A percentile compares a stretch with the other conserved stretches of the same genome.
These are phyloP conservation scores for Oreamnos americanus DNA, from an alignment of 2,113 vertebrate species.

Conservation along the genomic window DNA sequence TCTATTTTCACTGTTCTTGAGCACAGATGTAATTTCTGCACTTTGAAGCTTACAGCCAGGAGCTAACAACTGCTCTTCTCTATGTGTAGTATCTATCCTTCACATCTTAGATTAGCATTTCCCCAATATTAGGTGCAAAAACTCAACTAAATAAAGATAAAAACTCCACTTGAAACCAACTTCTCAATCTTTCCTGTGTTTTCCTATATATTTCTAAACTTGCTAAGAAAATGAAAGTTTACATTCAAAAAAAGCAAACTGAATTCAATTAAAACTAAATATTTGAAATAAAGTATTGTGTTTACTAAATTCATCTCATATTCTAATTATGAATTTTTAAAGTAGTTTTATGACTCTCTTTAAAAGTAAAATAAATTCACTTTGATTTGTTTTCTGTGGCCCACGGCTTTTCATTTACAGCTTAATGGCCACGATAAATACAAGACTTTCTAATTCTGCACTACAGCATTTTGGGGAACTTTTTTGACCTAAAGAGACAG, in stretches of 20 bases:
- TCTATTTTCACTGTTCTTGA: not conserved
- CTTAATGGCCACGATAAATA: not conserved
- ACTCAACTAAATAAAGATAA: constrained; percentile 9
- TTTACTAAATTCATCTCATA: not conserved
- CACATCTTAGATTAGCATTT: not conserved
- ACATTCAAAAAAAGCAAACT: not conserved
- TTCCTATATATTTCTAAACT: not conserved
- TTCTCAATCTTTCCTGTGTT: not conserved
- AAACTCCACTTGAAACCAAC: not conserved
- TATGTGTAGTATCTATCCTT: not conserved
- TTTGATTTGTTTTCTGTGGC: not conserved
- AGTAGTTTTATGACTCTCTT: not conserved
- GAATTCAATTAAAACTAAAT: not conserved
- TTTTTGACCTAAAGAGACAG: not conserved
- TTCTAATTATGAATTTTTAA: not conserved
- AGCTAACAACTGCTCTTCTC: not conserved
- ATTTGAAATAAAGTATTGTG: not conserved
- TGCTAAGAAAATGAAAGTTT: not conserved
- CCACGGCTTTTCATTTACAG: not conserved
- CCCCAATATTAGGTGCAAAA: not conserved
- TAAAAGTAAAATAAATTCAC: not conserved
- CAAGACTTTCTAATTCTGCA: not conserved
- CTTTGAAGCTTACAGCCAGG: not conserved
- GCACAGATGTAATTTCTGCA: not conserved
- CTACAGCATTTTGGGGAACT: not conserved